These are phyloP conservation scores for Deilephila elpenor DNA, from an alignment of 2,888 invertebrate species.

Conservation along the genomic window DNA sequence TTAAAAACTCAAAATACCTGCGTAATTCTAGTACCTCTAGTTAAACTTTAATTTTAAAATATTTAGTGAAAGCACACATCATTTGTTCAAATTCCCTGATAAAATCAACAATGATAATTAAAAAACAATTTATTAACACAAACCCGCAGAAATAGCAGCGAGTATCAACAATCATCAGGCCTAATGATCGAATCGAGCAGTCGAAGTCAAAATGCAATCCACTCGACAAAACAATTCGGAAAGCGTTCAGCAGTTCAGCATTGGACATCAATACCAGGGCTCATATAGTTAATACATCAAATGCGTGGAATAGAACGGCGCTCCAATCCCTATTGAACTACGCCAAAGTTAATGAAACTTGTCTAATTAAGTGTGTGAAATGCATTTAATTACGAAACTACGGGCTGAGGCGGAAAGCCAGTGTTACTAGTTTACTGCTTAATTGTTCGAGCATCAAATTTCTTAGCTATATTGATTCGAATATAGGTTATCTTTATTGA, in stretches of 20 bases:
- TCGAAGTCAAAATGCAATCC: background rate
- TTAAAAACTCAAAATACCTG: no score
- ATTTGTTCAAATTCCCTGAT: no score
- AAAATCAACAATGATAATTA: no score
- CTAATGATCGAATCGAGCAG: background rate
- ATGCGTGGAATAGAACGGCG: background rate
- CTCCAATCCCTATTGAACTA: background rate
- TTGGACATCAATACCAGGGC: background rate
- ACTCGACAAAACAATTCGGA: background rate
- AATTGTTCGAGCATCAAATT: background rate
- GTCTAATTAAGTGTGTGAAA: slow-evolving; percentile 3
- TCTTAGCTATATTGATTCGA: background rate
- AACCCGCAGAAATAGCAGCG: no score
- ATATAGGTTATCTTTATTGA: no score
- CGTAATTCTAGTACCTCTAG: no score
- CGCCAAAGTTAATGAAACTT: background rate
- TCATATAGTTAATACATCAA: background rate
- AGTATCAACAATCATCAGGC: no score
- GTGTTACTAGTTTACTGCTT: background rate
- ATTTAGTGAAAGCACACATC: no score
- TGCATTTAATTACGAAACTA: slow-evolving; percentile 1
- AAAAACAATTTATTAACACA: no score
- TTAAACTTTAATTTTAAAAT: no score
- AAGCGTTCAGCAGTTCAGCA: background rate
- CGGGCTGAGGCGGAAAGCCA: background rate